Conservation (phyloP, 2,113 vertebrate genomes). For the Microcebus tavaratra region DNA sequence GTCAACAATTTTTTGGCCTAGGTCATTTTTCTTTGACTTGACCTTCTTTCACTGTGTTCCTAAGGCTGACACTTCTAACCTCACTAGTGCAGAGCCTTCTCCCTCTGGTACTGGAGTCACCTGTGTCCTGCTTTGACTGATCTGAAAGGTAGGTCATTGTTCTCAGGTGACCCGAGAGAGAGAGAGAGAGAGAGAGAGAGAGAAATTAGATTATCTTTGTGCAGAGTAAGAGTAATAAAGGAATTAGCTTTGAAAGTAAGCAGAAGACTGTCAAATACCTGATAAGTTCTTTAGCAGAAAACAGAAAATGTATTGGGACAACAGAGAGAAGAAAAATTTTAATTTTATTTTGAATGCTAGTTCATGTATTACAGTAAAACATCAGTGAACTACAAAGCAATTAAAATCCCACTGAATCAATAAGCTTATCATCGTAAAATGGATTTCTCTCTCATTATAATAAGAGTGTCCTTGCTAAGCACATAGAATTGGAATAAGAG, state of each 20-base stretch:
- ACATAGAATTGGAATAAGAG: background rate
- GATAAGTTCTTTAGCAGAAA: conserved; percentile 16
- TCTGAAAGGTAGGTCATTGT: conserved; percentile 54
- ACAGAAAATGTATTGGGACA: background rate
- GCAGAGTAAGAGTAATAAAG: conserved; percentile 46
- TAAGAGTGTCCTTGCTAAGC: background rate
- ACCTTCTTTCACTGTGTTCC: background rate
- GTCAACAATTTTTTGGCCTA: background rate
- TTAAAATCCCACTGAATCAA: background rate
- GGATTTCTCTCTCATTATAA: background rate
- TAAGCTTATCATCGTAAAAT: background rate
- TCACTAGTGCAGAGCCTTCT: background rate
- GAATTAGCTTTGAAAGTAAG: conserved; percentile 55
- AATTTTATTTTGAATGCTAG: conserved; percentile 29
- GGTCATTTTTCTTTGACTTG: background rate
- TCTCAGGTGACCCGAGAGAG: background rate
- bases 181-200: background rate
- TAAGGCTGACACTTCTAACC: background rate
- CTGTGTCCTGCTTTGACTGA: conserved; percentile 31
- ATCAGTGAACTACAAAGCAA: conserved; percentile 13
- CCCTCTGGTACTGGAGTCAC: background rate
- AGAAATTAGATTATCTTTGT: conserved; percentile 59
- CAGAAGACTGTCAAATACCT: conserved; percentile 4
- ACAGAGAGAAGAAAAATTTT: background rate
- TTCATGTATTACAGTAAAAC: conserved; percentile 26